Base-by-base conservation (phyloP, 1,140 invertebrate genomes). In the Drosophila lacertosa region DNA sequence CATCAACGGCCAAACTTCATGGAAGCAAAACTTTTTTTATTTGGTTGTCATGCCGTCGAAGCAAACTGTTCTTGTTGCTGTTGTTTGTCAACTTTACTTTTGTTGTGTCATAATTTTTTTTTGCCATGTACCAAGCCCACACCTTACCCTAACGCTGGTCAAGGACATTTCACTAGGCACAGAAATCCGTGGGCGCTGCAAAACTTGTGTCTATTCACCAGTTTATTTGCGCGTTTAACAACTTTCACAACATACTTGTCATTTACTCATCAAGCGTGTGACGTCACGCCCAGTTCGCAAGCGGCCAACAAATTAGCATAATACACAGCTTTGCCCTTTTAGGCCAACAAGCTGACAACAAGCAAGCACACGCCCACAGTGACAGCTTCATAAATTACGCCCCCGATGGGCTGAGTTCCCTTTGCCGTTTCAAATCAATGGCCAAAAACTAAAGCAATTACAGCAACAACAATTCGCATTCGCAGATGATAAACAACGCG, bases 391-490 rank as follows among this genome's bases (percentile, higher is more conserved):
- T 82, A 77, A 82, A 82, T 82, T 77, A 59, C 79, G 57, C 74
- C 79, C 74, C 77, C 79, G 20, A 35, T 24, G 24, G 16, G 26
- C 15, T 5, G 13, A 16, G 40, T 67, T 57, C 15, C 73, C 40
- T 79, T 57, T 9, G 39, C 47, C 47, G 15, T 53, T 53, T 29
- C 50, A 62, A 81, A 74, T 82, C 78, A 62, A 81, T 77, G 64
- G 63, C 58, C 60, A 76, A 74, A 62, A 82, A 77, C 78, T 77
- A 47, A 65, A 65, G 63, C 69, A 82, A 82, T 81, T 82, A 74
- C 63, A 53, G 37, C 73, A 62, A 39, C 54, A 51, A 70, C 57
- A 15, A 51, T n/a, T n/a, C 40, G n/a, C 33, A 5, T 20, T 5
- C 54, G 29, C n/a, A 44, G 45, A 50, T 59, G 44, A 67, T 50